Evolutionary conservation across 1,140 invertebrate genomes (phyloP).

Genomic region (Leguminivora glycinivorella): DNA sequence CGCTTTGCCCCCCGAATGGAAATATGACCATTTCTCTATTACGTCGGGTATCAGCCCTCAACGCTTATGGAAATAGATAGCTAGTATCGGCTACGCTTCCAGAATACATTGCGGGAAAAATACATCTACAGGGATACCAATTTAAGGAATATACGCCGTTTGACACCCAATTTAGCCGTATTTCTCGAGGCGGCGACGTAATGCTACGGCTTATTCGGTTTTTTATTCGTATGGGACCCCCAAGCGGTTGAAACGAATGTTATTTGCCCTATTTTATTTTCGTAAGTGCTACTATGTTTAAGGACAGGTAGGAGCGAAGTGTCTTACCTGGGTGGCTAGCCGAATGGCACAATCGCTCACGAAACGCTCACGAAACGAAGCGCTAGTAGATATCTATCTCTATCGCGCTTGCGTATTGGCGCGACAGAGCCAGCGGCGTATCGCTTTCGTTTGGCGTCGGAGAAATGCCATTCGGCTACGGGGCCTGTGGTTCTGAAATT

Average conservation of each 20-base stretch:
- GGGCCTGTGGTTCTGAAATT: too few relatives aligned
- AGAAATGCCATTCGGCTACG: too few relatives aligned
- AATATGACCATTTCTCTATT: constrained; percentile 18
- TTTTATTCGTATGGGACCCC: constrained; percentile 17
- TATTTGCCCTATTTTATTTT: constrained; percentile 12
- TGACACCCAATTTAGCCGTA: constrained; percentile 25
- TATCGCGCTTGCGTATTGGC: too few relatives aligned
- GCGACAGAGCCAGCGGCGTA: too few relatives aligned
- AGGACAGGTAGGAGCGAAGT: not conserved
- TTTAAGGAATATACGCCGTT: constrained; percentile 28
- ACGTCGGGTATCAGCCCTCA: constrained; percentile 6
- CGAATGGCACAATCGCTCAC: too few relatives aligned
- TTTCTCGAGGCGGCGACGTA: constrained; percentile 13
- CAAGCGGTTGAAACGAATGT: not conserved
- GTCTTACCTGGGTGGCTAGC: not conserved
- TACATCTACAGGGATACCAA: constrained; percentile 22
- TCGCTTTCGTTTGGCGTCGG: too few relatives aligned
- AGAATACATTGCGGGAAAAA: constrained; percentile 26
- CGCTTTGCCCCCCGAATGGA: not conserved
- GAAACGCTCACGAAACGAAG: too few relatives aligned
- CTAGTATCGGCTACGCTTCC: constrained; percentile 19
- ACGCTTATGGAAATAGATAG: constrained; percentile 28
- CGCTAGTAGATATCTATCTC: too few relatives aligned
- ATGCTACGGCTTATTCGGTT: constrained; percentile 18
- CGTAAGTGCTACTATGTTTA: constrained; percentile 11